Percentiles rank a stretch among this genome's conserved stretches.
These are phyloP conservation scores for Drosophila seguyi DNA, from an alignment of 1,140 invertebrate genomes.

Conservation along the genomic window DNA sequence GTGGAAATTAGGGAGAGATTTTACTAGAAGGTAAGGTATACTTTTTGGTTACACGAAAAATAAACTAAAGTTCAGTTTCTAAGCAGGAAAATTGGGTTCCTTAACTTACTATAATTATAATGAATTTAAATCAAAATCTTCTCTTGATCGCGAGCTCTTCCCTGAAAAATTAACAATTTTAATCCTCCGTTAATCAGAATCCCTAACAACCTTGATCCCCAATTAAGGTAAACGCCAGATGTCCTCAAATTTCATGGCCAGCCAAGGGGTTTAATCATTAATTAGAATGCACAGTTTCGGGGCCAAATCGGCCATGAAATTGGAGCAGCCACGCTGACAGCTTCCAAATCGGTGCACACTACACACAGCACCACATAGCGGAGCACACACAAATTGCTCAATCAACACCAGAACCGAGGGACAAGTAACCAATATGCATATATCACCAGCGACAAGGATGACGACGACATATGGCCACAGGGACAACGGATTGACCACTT, in stretches of 20 bases:
- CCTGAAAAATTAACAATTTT: background rate
- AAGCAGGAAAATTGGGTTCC: background rate
- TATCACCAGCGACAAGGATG: slow-evolving; percentile 63
- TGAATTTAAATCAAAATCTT: too few relatives aligned
- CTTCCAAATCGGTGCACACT: slow-evolving; percentile 73
- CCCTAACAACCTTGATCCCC: slow-evolving; percentile 51
- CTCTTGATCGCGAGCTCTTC: background rate
- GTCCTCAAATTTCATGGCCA: slow-evolving; percentile 66
- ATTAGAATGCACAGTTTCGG: slow-evolving; percentile 67
- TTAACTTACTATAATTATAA: background rate
- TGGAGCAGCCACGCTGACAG: slow-evolving; percentile 78
- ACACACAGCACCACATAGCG: slow-evolving; percentile 3
- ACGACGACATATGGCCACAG: slow-evolving; percentile 48
- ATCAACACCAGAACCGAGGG: slow-evolving; percentile 62
- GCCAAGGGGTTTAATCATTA: slow-evolving; percentile 52
- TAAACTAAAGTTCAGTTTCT: background rate
- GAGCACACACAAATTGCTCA: slow-evolving; percentile 65
- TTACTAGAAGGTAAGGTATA: background rate
- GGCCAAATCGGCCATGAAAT: slow-evolving; percentile 77
- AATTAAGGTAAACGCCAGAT: slow-evolving; percentile 57
- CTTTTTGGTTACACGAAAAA: too few relatives aligned
- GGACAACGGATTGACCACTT: slow-evolving; percentile 72
- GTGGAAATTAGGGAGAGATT: background rate
- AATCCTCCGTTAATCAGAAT: background rate
- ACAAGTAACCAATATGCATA: slow-evolving; percentile 38